Conservation (phyloP, 2,113 vertebrate species). For the Campylomormyrus tamandua region DNA sequence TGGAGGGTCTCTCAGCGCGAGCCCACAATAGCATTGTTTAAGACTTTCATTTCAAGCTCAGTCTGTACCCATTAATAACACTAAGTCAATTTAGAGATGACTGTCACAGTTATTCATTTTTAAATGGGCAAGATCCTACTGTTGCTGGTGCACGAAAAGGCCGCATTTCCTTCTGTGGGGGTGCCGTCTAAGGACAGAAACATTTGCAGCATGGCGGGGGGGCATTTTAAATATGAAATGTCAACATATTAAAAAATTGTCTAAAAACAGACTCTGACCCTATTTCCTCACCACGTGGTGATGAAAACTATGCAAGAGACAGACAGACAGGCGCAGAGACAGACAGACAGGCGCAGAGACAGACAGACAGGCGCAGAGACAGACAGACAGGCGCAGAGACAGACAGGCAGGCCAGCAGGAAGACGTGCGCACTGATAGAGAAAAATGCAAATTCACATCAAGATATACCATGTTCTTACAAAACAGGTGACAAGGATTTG, state of each 20-base stretch:
- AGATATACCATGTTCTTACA: neutral
- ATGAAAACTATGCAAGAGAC: neutral
- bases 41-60: constrained; percentile 9
- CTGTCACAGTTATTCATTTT: constrained; percentile 5
- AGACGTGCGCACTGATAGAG: neutral
- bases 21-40: neutral
- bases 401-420: neutral
- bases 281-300: neutral
- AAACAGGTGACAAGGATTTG: neutral
- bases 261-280: neutral
- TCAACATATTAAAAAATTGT: neutral
- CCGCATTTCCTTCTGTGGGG: neutral
- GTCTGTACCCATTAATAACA: constrained; percentile 13
- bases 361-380: too few species aligned
- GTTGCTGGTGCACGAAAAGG: neutral
- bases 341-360: too few species aligned
- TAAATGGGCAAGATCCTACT: neutral
- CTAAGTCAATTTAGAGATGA: constrained; percentile 12
- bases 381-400: neutral
- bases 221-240: neutral
- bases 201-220: neutral
- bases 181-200: neutral
- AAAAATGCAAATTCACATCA: neutral
- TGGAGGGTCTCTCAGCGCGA: neutral
- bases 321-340: neutral